These are phyloP conservation scores for Festucalex cinctus DNA, from an alignment of 2,113 vertebrate genomes.

Conservation along the genomic window DNA sequence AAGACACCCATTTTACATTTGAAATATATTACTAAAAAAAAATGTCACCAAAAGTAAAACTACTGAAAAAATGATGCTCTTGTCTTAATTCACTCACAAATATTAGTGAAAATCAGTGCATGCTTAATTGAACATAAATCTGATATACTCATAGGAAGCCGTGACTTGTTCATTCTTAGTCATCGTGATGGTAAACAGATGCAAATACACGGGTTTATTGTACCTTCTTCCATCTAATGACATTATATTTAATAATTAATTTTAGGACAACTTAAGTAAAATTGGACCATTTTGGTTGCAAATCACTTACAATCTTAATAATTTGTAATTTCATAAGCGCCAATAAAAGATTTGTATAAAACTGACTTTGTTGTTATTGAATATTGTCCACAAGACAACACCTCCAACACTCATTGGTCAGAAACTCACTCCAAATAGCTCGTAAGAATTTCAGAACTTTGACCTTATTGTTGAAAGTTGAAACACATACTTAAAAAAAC, in stretches of 20 bases:
- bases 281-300: background rate
- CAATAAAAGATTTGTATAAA: constrained; percentile 2
- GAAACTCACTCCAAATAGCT: too few relatives aligned
- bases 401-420: background rate
- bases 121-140: background rate
- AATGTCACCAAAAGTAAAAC: background rate
- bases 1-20: background rate
- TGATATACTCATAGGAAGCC: background rate
- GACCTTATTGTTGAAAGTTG: background rate
- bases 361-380: background rate
- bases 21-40: background rate
- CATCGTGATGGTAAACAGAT: background rate
- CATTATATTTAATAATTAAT: background rate
- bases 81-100: background rate
- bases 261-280: background rate
- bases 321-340: background rate
- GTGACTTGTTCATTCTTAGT: too few relatives aligned
- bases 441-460: background rate
- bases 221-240: background rate
- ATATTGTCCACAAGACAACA: background rate
- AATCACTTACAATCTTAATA: background rate
- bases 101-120: background rate
- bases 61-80: background rate
- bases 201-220: background rate
- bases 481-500: background rate